Evolutionary conservation across 2,797 vertebrate genomes (phyloP), one percentile per base, ranked within the genome.

Genomic region (Gallinago stenura): DNA sequence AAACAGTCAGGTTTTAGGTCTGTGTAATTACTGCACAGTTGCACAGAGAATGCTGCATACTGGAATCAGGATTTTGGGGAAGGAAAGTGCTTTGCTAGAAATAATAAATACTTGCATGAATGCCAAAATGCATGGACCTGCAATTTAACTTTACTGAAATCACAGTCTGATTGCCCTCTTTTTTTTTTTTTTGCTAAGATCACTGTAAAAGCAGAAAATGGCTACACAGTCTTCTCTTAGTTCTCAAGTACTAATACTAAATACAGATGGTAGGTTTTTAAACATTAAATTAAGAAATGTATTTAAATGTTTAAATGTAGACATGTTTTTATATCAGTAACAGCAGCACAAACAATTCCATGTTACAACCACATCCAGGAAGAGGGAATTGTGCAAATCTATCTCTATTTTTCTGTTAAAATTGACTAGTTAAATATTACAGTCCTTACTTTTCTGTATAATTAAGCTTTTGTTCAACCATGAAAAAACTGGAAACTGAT

Each of bases 391-490:
- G 71, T 68, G 71, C 69, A 88, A 85, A 81, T 92, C 24, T 71
- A 82, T 6, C 22, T 92, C 78, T 75, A 33, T 26, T 87, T 26
- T 87, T 68, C 48, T 83, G 87, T 62, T 93, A 93, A 70, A 97
- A 94, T 2, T 78, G 45, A 51, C 85, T 83, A 93, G 87, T 96
- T 93, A 95, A 90, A 93, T 94, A 97, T 90, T 93, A 97, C 71
- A 96, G 84, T 91, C 81, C 76, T 96, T 6, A 56, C 83, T 87
- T 76, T 95, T 95, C 96, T 95, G 87, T 92, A 98, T 97, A 98
- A 98, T 97, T 98, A 97, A 97, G 97, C 96, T 97, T 98, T 98
- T 98, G 98, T 98, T 98, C 95, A 96, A 48, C 83, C 78, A 87
- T 79, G 91, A 97, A 97, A 96, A 98, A 98, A 95, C 57, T 92